Conservation (phyloP, 2,797 vertebrate genomes). For the Limnodromus scolopaceus region DNA sequence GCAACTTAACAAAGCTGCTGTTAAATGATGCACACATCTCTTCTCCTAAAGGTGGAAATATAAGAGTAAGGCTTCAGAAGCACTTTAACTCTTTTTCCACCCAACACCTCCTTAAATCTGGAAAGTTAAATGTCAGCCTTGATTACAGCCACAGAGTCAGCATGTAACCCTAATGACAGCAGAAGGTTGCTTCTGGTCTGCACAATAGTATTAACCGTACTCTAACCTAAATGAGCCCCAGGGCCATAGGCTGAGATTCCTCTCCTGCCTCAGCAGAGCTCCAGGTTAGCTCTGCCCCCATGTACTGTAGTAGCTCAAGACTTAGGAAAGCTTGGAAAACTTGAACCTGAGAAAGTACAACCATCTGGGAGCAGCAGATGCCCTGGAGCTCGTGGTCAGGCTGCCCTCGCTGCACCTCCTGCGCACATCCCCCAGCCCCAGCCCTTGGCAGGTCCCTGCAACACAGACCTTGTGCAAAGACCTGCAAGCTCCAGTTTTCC, state of each 20-base stretch:
- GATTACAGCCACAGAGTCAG: background rate
- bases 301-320: background rate
- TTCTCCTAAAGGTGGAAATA: background rate
- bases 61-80: background rate
- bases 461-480: background rate
- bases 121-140: background rate
- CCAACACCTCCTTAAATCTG: background rate
- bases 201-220: background rate
- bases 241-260: background rate
- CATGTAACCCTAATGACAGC: background rate
- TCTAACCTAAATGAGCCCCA: background rate
- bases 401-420: fast-evolving
- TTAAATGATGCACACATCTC: background rate
- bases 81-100: background rate
- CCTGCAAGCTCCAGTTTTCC: background rate
- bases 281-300: background rate
- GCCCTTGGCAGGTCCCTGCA: fast-evolving
- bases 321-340: background rate
- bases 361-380: fast-evolving
- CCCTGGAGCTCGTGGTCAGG: fast-evolving
- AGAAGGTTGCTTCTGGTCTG: background rate
- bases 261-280: background rate
- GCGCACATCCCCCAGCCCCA: background rate
- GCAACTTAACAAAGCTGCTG: background rate
- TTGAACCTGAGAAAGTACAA: background rate